These are phyloP conservation scores for Chrysomela aeneicollis DNA, from an alignment of 2,888 invertebrate genomes.

Conservation along the genomic window DNA sequence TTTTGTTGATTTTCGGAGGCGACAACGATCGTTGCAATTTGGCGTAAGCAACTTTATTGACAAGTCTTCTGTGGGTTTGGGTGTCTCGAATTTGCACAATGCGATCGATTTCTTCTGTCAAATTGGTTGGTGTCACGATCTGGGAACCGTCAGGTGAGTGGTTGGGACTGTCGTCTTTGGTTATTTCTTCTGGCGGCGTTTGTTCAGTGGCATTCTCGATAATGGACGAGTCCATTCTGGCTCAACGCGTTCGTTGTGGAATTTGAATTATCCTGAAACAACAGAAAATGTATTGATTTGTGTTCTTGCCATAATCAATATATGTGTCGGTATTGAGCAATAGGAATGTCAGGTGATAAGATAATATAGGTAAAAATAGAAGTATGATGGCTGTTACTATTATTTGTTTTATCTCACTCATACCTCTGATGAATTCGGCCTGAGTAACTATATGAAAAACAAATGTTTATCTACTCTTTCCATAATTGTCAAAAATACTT, in stretches of 20 bases:
- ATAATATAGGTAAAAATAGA: neutral
- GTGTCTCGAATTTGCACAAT: conserved; percentile 40
- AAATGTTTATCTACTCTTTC: no score
- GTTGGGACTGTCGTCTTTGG: neutral
- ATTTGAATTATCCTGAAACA: neutral
- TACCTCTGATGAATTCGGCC: no score
- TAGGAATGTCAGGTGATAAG: neutral
- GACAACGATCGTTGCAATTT: conserved; percentile 48
- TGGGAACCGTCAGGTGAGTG: conserved; percentile 17
- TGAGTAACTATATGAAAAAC: no score
- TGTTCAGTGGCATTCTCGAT: neutral
- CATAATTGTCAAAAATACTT: no score
- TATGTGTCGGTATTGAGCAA: neutral
- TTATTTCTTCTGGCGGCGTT: neutral
- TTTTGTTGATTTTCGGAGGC: conserved; percentile 38
- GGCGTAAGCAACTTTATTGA: conserved; percentile 48
- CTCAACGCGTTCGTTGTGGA: neutral
- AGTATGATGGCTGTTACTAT: no score
- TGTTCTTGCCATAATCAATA: neutral
- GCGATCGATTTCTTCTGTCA: conserved; percentile 25
- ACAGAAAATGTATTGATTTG: neutral
- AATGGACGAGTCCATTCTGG: neutral
- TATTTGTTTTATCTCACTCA: no score
- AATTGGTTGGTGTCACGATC: conserved; percentile 9
- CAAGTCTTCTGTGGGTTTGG: conserved; percentile 37